Evolutionary conservation across 2,113 vertebrate species (phyloP).

Genomic region (Melospiza melodia): DNA sequence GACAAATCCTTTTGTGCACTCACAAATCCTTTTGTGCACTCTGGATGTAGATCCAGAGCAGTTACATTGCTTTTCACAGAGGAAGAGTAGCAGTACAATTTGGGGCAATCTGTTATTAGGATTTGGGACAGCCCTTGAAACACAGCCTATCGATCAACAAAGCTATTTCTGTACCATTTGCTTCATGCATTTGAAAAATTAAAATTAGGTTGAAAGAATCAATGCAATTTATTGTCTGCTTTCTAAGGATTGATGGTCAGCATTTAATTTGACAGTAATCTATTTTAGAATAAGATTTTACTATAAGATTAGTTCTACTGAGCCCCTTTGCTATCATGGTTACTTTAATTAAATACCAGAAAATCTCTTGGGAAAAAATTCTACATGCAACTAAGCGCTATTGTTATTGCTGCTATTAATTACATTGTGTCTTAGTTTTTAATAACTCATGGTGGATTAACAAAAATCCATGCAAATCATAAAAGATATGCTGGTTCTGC

Average conservation of each 20-base stretch:
- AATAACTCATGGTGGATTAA: not conserved
- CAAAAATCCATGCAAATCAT: not conserved
- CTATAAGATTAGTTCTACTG: not conserved
- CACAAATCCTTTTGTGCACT: not conserved
- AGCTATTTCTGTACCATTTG: not conserved
- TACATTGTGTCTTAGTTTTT: not conserved
- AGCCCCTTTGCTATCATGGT: not conserved
- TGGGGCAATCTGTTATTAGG: not conserved
- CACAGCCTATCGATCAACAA: not conserved
- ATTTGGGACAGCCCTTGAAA: not conserved
- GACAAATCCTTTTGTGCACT: not conserved
- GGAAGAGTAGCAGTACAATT: not conserved
- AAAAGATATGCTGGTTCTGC: not conserved
- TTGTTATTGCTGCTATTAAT: not conserved
- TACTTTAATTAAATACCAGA: not conserved
- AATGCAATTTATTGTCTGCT: not conserved
- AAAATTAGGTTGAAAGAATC: not conserved
- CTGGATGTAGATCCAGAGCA: not conserved
- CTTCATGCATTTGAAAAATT: not conserved
- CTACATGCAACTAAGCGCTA: not conserved
- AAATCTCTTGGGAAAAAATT: not conserved
- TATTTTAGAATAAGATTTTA: not conserved
- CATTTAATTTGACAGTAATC: not conserved
- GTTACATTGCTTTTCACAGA: not conserved
- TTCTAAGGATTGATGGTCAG: not conserved